phyloP scores from a whole-genome alignment of 2,113 vertebrate genomes.

The Pollimyrus isidori region DNA sequence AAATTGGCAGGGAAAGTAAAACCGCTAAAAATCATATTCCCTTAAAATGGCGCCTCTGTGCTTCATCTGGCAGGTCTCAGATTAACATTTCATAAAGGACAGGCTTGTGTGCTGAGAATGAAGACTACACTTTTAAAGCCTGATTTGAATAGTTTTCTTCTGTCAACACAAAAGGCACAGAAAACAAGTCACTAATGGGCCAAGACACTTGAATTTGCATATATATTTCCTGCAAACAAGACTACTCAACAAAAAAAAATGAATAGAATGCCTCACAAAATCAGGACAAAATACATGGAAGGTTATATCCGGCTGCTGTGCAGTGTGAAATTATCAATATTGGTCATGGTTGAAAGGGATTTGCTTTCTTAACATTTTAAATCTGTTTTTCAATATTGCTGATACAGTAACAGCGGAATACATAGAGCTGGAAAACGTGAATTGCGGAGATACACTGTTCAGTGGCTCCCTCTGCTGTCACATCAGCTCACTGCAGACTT shows the following conservation, averaged over 20 bases:
- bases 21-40: neutral
- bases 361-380: neutral
- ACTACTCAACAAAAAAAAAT: neutral
- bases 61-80: neutral
- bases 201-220: constrained; percentile 26
- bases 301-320: neutral
- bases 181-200: constrained; percentile 13
- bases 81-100: neutral
- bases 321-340: neutral
- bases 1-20: neutral
- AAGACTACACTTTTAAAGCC: neutral
- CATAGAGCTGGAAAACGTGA: neutral
- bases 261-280: neutral
- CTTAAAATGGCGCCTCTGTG: neutral
- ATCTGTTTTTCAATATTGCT: neutral
- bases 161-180: constrained; percentile 10
- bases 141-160: constrained; percentile 24
- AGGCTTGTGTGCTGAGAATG: neutral
- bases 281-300: neutral
- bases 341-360: neutral
- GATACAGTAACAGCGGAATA: neutral
- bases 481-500: neutral
- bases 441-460: neutral
- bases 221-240: constrained; percentile 17
- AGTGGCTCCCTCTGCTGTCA: neutral